Percentiles rank a stretch among this genome's conserved stretches.
Evolutionary conservation across 2,797 vertebrate species (phyloP).

Genomic region (Chelonia mydas): DNA sequence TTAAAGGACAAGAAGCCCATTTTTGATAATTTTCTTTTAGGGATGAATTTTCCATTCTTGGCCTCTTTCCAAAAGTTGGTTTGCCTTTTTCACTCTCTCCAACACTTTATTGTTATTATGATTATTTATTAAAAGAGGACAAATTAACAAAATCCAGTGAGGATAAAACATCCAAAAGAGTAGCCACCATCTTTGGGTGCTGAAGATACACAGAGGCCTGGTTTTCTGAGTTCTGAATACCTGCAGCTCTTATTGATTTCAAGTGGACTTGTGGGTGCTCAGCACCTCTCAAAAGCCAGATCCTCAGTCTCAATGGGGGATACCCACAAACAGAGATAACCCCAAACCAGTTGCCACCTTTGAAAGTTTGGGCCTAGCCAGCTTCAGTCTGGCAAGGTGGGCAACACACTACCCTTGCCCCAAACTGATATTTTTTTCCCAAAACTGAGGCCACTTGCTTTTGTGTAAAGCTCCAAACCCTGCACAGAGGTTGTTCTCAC

Average conservation of each 20-base stretch:
- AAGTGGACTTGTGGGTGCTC: background rate
- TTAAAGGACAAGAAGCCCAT: background rate
- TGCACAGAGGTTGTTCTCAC: background rate
- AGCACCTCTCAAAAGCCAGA: background rate
- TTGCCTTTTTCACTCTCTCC: background rate
- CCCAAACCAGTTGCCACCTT: background rate
- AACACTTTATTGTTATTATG: accelerated
- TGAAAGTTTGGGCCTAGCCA: background rate
- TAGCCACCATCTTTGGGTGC: background rate
- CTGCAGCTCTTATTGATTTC: background rate
- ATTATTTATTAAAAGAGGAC: background rate
- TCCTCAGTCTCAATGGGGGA: background rate
- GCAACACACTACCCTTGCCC: background rate
- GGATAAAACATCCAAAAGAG: background rate
- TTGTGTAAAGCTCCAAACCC: background rate
- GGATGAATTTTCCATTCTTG: background rate
- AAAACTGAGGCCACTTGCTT: background rate
- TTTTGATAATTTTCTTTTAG: background rate
- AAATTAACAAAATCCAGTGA: background rate
- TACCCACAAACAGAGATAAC: background rate
- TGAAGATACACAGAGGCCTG: background rate
- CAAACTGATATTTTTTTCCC: background rate
- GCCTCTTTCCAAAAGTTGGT: background rate
- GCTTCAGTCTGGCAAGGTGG: background rate
- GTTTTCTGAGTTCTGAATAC: background rate